Base-by-base conservation (phyloP, 2,113 vertebrate species). In the Tretioscincus oriximinensis region DNA sequence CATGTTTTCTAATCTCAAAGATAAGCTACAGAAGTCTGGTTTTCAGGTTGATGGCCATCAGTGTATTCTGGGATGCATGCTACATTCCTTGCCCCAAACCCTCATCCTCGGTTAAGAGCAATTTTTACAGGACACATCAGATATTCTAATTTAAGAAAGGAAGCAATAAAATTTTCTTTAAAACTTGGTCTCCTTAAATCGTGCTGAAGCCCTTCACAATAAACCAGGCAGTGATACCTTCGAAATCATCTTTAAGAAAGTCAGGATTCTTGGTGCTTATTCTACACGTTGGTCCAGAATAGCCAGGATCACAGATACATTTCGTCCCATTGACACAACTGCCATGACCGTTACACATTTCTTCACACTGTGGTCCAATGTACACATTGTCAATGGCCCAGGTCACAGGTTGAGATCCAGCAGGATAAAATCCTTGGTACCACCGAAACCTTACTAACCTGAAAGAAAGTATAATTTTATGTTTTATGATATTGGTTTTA, bases 161-260 rank as follows among this genome's bases (percentile, higher is more conserved):
- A 26, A 83, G 31, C 41, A 76, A 45, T 24, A 75, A 28, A 49
- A 71, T 64, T 16, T 21, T 1, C 41, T 49, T 72, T 58, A 20
- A 65, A 75, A 4, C 20, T 78, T 76, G 35, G 22, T 35, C 49
- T 24, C 47, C 84, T 47, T 63, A 80, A 22, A 51, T 70, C 31
- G 31, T 47, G 65, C 21, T 64, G 31, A 31, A 78, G 24, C 20
- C 9, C 26, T 66, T 26, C 61, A 73, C 18, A 79, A 9, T 60
- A 35, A 76, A 22, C 35, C 47, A 79, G 5, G 67, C 70, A 84
- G 51, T 58, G 14, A 75, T 95, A 99, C 98, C 98, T 98, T 99
- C 98, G 92, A 99, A 99, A 90, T 99, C 98, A 84, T 99, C 98
- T 87, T 99, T 99, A 22, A 99, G 96, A 91, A 99, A 99, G 87